Evolutionary conservation across 2,113 vertebrate genomes (phyloP).

Genomic region (Helogale parvula): DNA sequence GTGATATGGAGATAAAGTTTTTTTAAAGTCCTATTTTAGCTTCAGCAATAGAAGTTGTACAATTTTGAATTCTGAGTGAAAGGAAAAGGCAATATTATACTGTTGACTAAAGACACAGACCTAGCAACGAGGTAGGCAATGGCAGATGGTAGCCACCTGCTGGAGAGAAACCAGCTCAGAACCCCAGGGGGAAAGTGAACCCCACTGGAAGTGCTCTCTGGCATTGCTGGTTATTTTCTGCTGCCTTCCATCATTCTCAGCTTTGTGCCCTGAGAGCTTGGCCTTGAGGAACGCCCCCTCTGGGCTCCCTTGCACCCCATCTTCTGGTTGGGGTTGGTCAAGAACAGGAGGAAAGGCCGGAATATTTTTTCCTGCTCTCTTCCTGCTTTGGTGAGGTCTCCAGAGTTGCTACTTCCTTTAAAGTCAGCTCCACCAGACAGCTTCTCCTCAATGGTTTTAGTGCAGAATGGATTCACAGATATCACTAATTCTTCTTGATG

Average conservation of each 20-base stretch:
- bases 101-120: neutral
- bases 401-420: neutral
- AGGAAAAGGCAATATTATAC: neutral
- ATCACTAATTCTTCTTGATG: neutral
- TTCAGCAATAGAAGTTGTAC: neutral
- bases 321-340: neutral
- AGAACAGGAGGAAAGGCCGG: neutral
- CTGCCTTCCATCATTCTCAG: fast-evolving
- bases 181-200: neutral
- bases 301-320: neutral
- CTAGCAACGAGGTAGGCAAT: neutral
- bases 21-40: neutral
- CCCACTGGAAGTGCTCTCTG: too few species aligned
- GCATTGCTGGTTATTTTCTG: neutral
- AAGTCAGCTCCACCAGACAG: neutral
- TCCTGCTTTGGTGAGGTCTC: neutral
- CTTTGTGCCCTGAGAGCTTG: neutral
- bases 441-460: neutral
- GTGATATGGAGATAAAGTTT: neutral
- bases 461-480: neutral
- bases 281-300: neutral
- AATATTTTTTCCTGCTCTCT: neutral
- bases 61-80: conserved; percentile 23
- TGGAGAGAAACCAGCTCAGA: neutral
- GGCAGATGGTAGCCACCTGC: neutral